Evolutionary conservation across 2,797 vertebrate genomes (phyloP), one percentile per base, ranked within the genome.

Genomic region (Catamblyrhynchus diadema): DNA sequence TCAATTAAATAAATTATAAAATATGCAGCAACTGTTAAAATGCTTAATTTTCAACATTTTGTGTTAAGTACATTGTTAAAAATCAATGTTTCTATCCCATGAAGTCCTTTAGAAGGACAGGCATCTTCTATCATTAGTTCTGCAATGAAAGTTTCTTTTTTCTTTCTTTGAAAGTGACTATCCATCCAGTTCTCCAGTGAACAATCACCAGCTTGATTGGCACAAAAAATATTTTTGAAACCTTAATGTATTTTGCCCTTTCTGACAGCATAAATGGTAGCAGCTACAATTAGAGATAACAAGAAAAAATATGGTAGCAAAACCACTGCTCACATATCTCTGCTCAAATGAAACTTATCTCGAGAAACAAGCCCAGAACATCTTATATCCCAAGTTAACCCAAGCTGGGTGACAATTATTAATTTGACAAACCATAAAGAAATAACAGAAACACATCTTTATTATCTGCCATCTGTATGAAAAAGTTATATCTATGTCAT

Each of bases 181-280:
- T 86, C 61, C 71, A 47, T 88, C 80, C 47, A 69, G 48, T 81
- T 91, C 70, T 85, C 41, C 53, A 87, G 69, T 74, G 61, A 66
- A 84, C 37, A 47, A 73, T 94, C 77, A 88, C 56, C 57, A 82
- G 28, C n/a, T 61, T 60, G 50, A 93, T 89, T 73, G 80, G 39
- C 42, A 91, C 93, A 50, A 28, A 93, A 90, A 89, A 47, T 83
- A 32, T 18, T 94, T 96, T 92, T 94, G 44, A 96, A 95, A 86
- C 42, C 13, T 32, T 56, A 73, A 22, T 82, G 42, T 81, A 62
- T 93, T 95, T 59, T 88, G 48, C 39, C 91, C 60, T 53, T 88
- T 77, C 94, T 96, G 96, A 71, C 67, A 93, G 53, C 70, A 77
- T 70, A 94, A 94, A 86, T 73, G 30, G 15, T 35, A 85, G 37